These are phyloP conservation scores for Hesperia comma DNA, from an alignment of 2,888 invertebrate species.

Conservation along the genomic window DNA sequence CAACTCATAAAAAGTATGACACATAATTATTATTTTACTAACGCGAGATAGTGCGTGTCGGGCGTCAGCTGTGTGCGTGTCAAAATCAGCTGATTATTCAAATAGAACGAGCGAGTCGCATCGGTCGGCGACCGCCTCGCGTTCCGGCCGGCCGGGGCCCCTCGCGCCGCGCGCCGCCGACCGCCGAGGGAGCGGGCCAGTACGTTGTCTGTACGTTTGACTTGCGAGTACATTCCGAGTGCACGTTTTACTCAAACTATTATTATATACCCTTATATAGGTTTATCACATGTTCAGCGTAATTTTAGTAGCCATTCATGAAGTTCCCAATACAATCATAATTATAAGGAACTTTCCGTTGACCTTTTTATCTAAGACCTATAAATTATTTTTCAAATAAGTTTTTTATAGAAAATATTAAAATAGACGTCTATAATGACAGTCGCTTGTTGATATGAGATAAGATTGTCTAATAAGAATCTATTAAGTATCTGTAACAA, in stretches of 20 bases:
- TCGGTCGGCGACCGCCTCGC: constrained; percentile 73
- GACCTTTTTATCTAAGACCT: background rate
- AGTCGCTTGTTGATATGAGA: background rate
- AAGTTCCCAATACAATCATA: background rate
- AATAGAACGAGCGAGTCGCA: constrained; percentile 77
- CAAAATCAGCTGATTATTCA: constrained; percentile 85
- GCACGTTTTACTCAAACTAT: constrained; percentile 28
- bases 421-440: no score
- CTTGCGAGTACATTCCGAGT: constrained; percentile 40
- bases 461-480: constrained; percentile 39
- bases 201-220: constrained; percentile 48
- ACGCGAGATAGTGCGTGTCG: constrained; percentile 70
- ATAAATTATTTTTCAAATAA: background rate
- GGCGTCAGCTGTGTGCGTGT: constrained; percentile 82
- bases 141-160: constrained; percentile 48
- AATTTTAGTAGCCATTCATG: constrained; percentile 1
- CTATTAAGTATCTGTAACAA: constrained; percentile 62
- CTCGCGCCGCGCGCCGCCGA: constrained; percentile 49
- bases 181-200: constrained; percentile 36
- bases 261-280: constrained; percentile 4
- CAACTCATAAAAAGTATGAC: constrained; percentile 7
- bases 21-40: constrained; percentile 50
- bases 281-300: background rate
- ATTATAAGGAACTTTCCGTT: background rate
- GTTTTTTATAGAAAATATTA: no score